Base-by-base conservation (phyloP, 1,140 invertebrate species). In the Pachypeltis micranthus region DNA sequence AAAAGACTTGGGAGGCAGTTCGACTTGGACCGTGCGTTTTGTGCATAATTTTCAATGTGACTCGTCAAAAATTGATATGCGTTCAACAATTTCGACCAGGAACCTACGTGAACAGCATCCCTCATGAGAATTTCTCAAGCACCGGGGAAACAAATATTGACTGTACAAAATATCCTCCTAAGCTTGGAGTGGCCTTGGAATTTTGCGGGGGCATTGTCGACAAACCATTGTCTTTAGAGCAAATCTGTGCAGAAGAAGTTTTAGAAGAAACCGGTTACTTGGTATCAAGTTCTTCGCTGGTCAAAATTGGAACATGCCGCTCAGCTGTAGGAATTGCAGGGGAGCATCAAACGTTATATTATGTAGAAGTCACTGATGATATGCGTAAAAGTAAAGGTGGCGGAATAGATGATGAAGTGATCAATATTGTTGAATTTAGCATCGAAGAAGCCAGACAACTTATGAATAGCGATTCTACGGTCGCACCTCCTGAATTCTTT, bases 171-270 rank as follows among this genome's bases (percentile, higher is more conserved):
- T 14, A 10, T 21, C 10, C 47, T 4, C 47, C 47, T 4, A 10
- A 21, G 12, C 23, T 51, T 4, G 47, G 47, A 21, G 47, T 51
- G 7, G 23, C 47, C 21, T 51, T 51, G 47, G 47, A 51, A 51
- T 51, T 51, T 51, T 51, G 47, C 47, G 47, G 47, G 19, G 47
- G 47, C 10, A 10, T 51, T 21, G 47, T 51, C 47, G 47, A 51
- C 47, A 51, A 51, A 21, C 47, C 47, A 4, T 4, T 10, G 19
- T 10, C 47, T 4, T 21, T 51, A 10, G 47, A 51, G 19, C 47
- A 51, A 21, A 51, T 51, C 21, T 51, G 47, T 21, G 47, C 47
- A 4, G 47, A 51, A 21, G 47, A 51, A 21, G 19, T 51, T 4
- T 21, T 51, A 10, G 47, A 51, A 51, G 47, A 51, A 51, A 51